Conservation (phyloP, 1,140 invertebrate genomes). For the Drosophila erecta region DNA sequence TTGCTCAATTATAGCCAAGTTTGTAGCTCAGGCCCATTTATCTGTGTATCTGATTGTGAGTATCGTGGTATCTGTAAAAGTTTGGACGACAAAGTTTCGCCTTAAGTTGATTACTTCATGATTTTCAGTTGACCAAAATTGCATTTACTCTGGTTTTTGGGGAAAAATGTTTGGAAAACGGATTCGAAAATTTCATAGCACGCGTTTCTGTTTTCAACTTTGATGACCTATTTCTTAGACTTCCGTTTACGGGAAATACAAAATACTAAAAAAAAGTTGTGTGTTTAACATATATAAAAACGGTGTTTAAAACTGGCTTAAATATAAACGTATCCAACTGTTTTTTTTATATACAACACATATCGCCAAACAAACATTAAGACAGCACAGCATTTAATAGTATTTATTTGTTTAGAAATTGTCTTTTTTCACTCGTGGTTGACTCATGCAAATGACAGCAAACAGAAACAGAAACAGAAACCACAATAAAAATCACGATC, state of each 20-base stretch:
- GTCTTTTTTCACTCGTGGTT: neutral
- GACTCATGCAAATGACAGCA: conserved; percentile 15
- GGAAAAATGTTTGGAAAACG: conserved; percentile 13
- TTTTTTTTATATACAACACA: too few relatives aligned
- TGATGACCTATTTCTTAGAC: too few relatives aligned
- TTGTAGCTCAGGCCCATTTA: conserved; percentile 17
- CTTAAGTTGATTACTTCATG: conserved; percentile 73
- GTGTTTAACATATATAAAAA: too few relatives aligned
- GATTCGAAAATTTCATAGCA: conserved; percentile 7
- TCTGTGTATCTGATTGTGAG: conserved; percentile 22
- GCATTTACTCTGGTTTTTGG: conserved; percentile 32
- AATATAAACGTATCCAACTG: too few relatives aligned
- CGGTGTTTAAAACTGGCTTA: too few relatives aligned
- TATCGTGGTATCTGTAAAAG: conserved; percentile 39
- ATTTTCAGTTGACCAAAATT: conserved; percentile 53
- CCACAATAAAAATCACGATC: conserved; percentile 25
- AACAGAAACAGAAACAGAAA: neutral
- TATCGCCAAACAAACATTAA: neutral
- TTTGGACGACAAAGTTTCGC: conserved; percentile 61
- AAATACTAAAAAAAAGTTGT: too few relatives aligned
- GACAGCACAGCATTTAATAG: neutral
- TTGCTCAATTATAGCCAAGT: conserved; percentile 78
- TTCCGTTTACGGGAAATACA: too few relatives aligned
- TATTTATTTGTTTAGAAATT: conserved; percentile 1
- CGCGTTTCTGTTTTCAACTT: neutral